These are phyloP conservation scores for Potorous gilbertii DNA, from an alignment of 2,797 vertebrate genomes.

Conservation along the genomic window DNA sequence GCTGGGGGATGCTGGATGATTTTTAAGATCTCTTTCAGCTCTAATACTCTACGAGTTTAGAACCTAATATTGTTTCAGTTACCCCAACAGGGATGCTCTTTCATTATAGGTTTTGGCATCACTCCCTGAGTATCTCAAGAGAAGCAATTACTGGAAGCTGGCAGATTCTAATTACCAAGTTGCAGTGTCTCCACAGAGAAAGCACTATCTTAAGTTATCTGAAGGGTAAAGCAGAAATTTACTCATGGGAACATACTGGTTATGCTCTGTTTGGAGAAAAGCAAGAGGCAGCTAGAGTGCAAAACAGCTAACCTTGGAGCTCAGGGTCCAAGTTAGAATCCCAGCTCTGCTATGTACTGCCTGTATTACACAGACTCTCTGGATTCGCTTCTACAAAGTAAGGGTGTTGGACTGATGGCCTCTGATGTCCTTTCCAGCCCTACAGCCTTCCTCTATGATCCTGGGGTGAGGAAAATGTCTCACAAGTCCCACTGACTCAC, in stretches of 20 bases:
- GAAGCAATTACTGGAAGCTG: neutral
- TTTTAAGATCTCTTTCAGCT: neutral
- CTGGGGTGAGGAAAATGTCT: neutral
- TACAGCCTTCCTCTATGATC: neutral
- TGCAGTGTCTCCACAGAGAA: slow-evolving; percentile 18
- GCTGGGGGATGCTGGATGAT: neutral
- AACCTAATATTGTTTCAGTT: neutral
- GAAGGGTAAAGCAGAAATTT: neutral
- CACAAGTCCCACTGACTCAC: neutral
- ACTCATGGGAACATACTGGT: neutral
- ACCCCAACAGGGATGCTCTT: neutral
- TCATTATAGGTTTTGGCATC: neutral
- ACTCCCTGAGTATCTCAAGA: neutral
- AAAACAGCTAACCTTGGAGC: neutral
- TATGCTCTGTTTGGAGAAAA: neutral
- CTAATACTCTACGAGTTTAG: neutral
- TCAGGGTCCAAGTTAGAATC: neutral
- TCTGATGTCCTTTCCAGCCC: neutral
- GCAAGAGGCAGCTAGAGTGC: neutral
- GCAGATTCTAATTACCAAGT: slow-evolving; percentile 21
- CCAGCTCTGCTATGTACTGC: neutral
- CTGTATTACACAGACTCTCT: neutral
- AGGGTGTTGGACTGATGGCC: neutral
- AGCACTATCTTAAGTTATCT: neutral
- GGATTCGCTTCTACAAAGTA: neutral